These are phyloP conservation scores for Hermetia illucens DNA, from an alignment of 1,140 invertebrate genomes.

Conservation along the genomic window DNA sequence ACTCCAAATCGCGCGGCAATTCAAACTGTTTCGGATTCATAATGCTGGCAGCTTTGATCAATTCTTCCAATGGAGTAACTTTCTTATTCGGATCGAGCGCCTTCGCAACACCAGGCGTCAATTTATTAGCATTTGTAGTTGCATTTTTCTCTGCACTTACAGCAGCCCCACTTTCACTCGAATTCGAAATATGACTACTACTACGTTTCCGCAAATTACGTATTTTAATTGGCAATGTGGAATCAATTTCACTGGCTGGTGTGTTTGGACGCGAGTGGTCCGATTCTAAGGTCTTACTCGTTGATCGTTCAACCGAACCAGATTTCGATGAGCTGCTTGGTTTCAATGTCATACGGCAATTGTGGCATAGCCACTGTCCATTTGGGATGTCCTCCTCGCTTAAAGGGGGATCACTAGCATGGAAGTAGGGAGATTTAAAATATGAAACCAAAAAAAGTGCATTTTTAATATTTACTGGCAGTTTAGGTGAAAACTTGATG, in stretches of 20 bases:
- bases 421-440: conserved; percentile 18
- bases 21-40: conserved; percentile 83
- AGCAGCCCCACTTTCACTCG: conserved; percentile 12
- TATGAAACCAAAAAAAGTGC: conserved; percentile 1
- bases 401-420: conserved; percentile 84
- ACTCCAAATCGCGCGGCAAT: conserved; percentile 61
- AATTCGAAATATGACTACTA: conserved; percentile 17
- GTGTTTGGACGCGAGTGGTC: conserved; percentile 21
- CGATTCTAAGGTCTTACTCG: conserved; percentile 8
- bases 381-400: conserved; percentile 77
- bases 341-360: conserved; percentile 41
- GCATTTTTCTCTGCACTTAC: conserved; percentile 16
- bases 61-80: conserved; percentile 48
- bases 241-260: conserved; percentile 15
- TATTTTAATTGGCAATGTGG: conserved; percentile 19
- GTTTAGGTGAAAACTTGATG: conserved; percentile 83
- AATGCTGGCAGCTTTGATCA: conserved; percentile 64
- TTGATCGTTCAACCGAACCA: conserved; percentile 22
- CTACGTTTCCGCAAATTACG: conserved; percentile 27
- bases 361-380: conserved; percentile 81
- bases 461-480: conserved; percentile 64
- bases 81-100: conserved; percentile 33
- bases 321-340: conserved; percentile 18
- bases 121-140: conserved; percentile 15
- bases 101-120: conserved; percentile 20